phyloP scores from a whole-genome alignment of 2,888 invertebrate genomes.

The Seira ritae region DNA sequence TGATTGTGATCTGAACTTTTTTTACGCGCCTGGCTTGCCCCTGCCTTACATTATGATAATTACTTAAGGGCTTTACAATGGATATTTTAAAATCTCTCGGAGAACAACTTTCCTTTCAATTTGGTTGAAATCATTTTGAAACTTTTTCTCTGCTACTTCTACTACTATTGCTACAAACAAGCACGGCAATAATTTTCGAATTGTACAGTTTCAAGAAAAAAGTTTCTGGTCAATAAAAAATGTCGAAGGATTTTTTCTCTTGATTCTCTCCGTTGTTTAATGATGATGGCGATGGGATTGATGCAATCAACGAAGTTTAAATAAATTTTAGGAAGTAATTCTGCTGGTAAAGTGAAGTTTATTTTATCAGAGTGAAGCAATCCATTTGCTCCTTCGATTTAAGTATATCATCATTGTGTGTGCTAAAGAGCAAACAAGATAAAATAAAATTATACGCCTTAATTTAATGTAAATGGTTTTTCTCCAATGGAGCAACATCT shows the following conservation, averaged over 20 bases:
- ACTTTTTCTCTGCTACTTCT: neutral
- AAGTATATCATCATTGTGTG: no score
- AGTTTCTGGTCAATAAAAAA: no score
- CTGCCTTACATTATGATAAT: constrained; percentile 24
- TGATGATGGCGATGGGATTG: constrained; percentile 18
- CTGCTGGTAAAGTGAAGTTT: constrained; percentile 42
- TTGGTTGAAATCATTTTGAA: constrained; percentile 13
- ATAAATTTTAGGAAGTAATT: constrained; percentile 44
- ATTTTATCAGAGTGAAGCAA: constrained; percentile 34
- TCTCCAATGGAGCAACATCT: neutral
- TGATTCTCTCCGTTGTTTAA: constrained; percentile 8
- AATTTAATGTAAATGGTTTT: constrained; percentile 23
- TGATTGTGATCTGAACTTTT: constrained; percentile 11
- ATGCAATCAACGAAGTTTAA: no score
- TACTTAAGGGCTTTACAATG: no score
- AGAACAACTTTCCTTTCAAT: constrained; percentile 29
- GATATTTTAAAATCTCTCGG: neutral
- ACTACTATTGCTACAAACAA: no score
- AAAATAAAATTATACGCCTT: constrained; percentile 20
- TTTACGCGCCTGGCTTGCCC: neutral
- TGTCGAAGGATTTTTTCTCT: no score
- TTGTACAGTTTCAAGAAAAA: neutral
- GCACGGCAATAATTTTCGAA: no score
- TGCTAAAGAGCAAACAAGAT: constrained; percentile 21
- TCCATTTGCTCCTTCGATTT: constrained; percentile 16